Base-by-base conservation (phyloP, 2,113 vertebrate species). In the Cathartes aura region DNA sequence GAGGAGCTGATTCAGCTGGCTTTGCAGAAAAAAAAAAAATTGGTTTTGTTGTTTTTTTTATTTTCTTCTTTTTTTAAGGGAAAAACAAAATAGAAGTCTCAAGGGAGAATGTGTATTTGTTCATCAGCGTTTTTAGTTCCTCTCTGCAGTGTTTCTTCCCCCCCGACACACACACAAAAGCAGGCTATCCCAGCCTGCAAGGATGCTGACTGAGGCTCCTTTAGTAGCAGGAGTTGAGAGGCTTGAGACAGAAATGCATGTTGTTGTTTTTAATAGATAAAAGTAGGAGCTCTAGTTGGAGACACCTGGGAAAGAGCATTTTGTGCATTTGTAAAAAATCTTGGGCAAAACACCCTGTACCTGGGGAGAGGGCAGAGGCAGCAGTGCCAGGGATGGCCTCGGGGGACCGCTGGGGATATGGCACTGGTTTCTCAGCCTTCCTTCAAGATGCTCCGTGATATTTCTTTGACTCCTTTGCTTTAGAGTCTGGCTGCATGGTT, bases 131-230 rank as follows among this genome's bases (percentile, higher is more conserved):
- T 97, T 96, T 97, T 81, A 84, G 83, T 85, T 80, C 67, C 38
- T 92, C 70, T 96, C 91, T 90, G 66, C 42, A 21, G 52, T 89
- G 68, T 80, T 95, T 48, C 89, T 94, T 94, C 73, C 82, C 14
- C 5, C 6, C 20, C 42, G n/a, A n/a, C n/a, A n/a, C n/a, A n/a
- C n/a, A n/a, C 89, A 26, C 62, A 92, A 96, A 95, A 90, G 47
- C 89, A 96, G 93, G 81, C 83, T 94, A 88, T 85, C 86, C 71
- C 60, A 89, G 71, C 88, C 93, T 68, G 55, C 4, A 19, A 92
- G 94, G 90, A 45, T 96, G 96, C 93, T 96, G 93, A 90, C 84
- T 5, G 12, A 97, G 83, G 91, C 96, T 89, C 29, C 95, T 87
- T 94, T 87, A 76, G 63, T 96, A 91, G 89, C 88, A 95, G 81